Evolutionary conservation across 2,797 vertebrate genomes (phyloP).

Genomic region (Synanceia verrucosa): DNA sequence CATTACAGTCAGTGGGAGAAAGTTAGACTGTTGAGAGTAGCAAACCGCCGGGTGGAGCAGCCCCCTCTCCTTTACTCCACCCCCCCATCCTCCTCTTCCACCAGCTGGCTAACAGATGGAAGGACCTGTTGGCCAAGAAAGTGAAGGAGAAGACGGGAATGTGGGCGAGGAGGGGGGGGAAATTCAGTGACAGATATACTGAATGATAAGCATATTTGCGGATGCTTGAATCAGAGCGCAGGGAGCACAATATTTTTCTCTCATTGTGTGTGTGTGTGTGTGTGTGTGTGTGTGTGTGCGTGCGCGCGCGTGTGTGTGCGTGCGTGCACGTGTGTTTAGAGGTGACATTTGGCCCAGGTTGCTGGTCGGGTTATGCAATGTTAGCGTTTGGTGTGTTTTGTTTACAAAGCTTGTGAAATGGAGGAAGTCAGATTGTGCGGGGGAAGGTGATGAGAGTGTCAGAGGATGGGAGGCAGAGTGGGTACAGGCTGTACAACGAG

Average conservation of each 20-base stretch:
- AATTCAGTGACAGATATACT: constrained; percentile 44
- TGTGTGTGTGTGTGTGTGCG: not conserved
- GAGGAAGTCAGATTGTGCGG: constrained; percentile 74
- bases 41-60: constrained; percentile 56
- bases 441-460: constrained; percentile 69
- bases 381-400: constrained; percentile 69
- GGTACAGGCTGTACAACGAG: constrained; percentile 35
- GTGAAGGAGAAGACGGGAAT: constrained; percentile 56
- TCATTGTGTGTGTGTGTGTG: not conserved
- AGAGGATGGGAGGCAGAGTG: constrained; percentile 52
- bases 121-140: constrained; percentile 74
- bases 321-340: constrained; percentile 30
- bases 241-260: not conserved
- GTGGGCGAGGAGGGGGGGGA: constrained; percentile 24
- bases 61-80: constrained; percentile 9
- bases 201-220: constrained; percentile 68
- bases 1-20: constrained; percentile 69
- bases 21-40: constrained; percentile 62
- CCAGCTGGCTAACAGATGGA: constrained; percentile 83
- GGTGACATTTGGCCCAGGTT: constrained; percentile 46
- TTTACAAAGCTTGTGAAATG: constrained; percentile 70
- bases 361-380: constrained; percentile 49
- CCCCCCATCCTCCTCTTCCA: constrained; percentile 39
- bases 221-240: constrained; percentile 46
- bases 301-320: constrained; percentile 1